Base-by-base conservation (phyloP, 2,888 invertebrate genomes). In the Acronicta alni region DNA sequence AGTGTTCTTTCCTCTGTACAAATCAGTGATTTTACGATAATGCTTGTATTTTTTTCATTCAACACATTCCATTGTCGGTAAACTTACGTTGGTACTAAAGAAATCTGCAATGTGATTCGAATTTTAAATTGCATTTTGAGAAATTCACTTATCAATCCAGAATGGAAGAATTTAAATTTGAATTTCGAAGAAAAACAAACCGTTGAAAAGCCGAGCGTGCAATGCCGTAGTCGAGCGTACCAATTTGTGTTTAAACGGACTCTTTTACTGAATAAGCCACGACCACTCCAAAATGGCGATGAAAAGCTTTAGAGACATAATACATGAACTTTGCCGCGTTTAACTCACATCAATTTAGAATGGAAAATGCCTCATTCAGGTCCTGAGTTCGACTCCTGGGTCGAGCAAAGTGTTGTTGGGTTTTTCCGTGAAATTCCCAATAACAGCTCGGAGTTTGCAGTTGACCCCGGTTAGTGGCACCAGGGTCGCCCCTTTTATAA, bases 111-210 rank as follows among this genome's bases (percentile, higher is more conserved):
- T 26, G 23, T 23, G 5, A 23, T 23, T 26, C 9, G 62, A 61
- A 16, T 10, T 16, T 15, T 16, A n/a, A 12, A 67, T 15, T 1
- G 12, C 48, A 18, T 45, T 12, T n/a, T 32, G 0, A 9, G 23
- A 42, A 49, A 68, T 68, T 49, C 17, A 55, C 14, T 66, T 63
- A 37, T 35, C 38, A 20, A 42, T 35, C 49, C 20, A 23, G 10
- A 54, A 48, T 61, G 48, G 30, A 48, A 61, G 45, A 66, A 51
- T 66, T 42, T 32, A 41, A 48, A 41, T 14, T 41, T 26, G 39
- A 37, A 44, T 20, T 16, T 17, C n/a, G 32, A n/a, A 6, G 17
- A 41, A 9, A 17, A 32, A 20, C 12, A 47, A 39, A 38, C 1
- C 1, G 6, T 47, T 67, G 35, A 8, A 18, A 37, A 41, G 30